Base-by-base conservation (phyloP, 2,888 invertebrate species). In the Nemurella pictetii region DNA sequence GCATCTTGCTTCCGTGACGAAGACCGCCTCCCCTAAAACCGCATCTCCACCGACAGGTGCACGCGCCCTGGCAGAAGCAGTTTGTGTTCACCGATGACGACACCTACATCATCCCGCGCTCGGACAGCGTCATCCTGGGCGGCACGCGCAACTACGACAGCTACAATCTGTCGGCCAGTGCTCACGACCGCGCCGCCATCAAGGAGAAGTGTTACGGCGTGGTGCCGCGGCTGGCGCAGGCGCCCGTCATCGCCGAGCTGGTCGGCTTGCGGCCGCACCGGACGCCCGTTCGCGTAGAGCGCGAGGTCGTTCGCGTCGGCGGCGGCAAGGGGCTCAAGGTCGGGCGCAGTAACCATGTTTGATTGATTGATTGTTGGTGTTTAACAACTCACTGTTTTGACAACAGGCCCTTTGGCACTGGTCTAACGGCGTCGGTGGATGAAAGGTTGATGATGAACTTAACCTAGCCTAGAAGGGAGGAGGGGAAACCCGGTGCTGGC, bases 21-120 rank as follows among this genome's bases (percentile, higher is more conserved):
- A n/a, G n/a, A n/a, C n/a, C n/a, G n/a, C n/a, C n/a, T n/a, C n/a
- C n/a, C n/a, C n/a, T n/a, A n/a, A n/a, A n/a, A n/a, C n/a, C n/a
- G n/a, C n/a, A n/a, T n/a, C n/a, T n/a, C 55, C 3, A 5, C 77
- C 28, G 77, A 15, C 86, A 94, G 94, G 93, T 95, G 0, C 92
- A 93, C 85, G 98, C 97, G 0, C 97, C 97, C 0, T 98, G 97
- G 97, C 91, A 98, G 80, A 97, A 97, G 90, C 95, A 94, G 9
- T 97, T 96, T 84, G 96, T 96, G 89, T 98, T 96, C 89, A 95
- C 94, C 0, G 97, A 97, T 88, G 93, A 94, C 85, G 96, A 97
- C 87, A 95, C 97, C 0, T 98, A 98, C 89, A 93, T 98, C 0
- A 93, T 98, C 85, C 97, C 98, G 4, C 95, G 94, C 0, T 92